phyloP scores from a whole-genome alignment of 1,140 invertebrate genomes.

The Limonius californicus region DNA sequence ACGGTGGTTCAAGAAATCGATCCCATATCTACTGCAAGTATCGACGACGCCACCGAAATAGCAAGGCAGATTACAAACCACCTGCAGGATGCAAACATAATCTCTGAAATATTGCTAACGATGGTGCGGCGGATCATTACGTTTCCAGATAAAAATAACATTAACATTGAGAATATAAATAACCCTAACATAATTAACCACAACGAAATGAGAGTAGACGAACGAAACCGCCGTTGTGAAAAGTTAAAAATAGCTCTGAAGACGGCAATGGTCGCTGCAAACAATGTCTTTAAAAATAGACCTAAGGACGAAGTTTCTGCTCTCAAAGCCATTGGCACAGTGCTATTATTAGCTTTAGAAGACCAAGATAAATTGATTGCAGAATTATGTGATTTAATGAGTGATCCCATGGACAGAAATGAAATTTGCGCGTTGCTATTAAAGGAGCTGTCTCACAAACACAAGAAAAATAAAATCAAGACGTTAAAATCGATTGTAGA shows the following conservation, averaged over 20 bases:
- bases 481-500: constrained; percentile 35
- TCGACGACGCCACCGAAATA: constrained; percentile 37
- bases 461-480: constrained; percentile 36
- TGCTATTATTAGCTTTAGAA: constrained; percentile 33
- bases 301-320: constrained; percentile 43
- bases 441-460: constrained; percentile 39
- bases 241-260: constrained; percentile 43
- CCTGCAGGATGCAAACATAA: constrained; percentile 38
- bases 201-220: constrained; percentile 28
- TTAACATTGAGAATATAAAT: constrained; percentile 42
- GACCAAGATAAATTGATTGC: constrained; percentile 30
- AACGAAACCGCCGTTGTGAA: constrained; percentile 33
- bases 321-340: constrained; percentile 35
- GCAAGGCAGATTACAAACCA: constrained; percentile 39
- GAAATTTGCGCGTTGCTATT: constrained; percentile 37
- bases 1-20: constrained; percentile 36
- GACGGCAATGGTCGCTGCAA: constrained; percentile 41
- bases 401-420: constrained; percentile 36
- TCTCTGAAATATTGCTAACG: constrained; percentile 43
- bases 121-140: constrained; percentile 38
- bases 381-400: constrained; percentile 39
- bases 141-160: constrained; percentile 41
- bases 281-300: constrained; percentile 43
- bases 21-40: constrained; percentile 38
- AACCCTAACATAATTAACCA: constrained; percentile 24